phyloP scores from a whole-genome alignment of 2,888 invertebrate genomes.

The Frankliniella intonsa region DNA sequence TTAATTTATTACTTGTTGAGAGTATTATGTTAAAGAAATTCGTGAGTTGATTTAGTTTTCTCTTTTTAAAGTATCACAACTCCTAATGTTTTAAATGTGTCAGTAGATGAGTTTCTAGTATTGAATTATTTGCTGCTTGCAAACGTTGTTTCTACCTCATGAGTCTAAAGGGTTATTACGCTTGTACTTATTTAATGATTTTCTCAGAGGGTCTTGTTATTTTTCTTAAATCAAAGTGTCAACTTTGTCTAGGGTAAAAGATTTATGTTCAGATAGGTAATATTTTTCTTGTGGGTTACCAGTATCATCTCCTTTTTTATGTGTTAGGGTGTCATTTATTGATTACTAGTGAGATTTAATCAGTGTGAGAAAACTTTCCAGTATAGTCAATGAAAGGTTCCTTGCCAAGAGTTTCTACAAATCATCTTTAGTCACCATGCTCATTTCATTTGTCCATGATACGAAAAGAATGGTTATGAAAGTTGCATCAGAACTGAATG shows the following conservation, averaged over 20 bases:
- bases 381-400: slow-evolving; percentile 22
- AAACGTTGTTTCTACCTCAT: slow-evolving; percentile 23
- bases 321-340: slow-evolving; percentile 16
- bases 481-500: slow-evolving; percentile 18
- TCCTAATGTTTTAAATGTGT: slow-evolving; percentile 7
- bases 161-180: slow-evolving; percentile 20
- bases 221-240: slow-evolving; percentile 16
- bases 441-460: slow-evolving; percentile 15
- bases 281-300: slow-evolving; percentile 22
- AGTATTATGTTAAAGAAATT: slow-evolving; percentile 24
- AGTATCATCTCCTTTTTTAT: slow-evolving; percentile 8
- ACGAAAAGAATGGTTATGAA: not conserved
- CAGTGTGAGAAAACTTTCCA: slow-evolving; percentile 14
- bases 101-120: not conserved
- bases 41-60: slow-evolving; percentile 4
- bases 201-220: slow-evolving; percentile 17
- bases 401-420: slow-evolving; percentile 19
- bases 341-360: slow-evolving; percentile 23
- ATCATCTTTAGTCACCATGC: slow-evolving; percentile 9
- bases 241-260: slow-evolving; percentile 9
- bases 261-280: slow-evolving; percentile 10
- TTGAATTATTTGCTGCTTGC: slow-evolving; percentile 20
- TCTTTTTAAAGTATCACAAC: not conserved
- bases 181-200: slow-evolving; percentile 25
- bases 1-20: slow-evolving; percentile 25